Evolutionary conservation across 2,797 vertebrate species (phyloP).

Genomic region (Pampus argenteus): DNA sequence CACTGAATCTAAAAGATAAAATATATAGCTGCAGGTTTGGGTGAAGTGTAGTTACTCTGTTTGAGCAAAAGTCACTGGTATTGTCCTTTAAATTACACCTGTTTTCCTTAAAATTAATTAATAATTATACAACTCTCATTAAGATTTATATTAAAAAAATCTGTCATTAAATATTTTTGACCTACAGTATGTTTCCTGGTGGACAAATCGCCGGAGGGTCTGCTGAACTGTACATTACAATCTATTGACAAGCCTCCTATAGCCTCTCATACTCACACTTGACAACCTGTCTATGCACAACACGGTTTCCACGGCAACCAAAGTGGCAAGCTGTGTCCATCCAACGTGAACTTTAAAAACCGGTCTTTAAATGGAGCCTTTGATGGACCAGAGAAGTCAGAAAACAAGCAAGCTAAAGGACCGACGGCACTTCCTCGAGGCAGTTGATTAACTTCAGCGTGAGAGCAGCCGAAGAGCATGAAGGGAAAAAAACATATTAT

Average conservation of each 20-base stretch:
- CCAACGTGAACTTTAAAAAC: slow-evolving; percentile 70
- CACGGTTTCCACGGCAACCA: slow-evolving; percentile 83
- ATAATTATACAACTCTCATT: too few relatives aligned
- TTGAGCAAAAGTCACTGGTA: not conserved
- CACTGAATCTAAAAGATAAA: not conserved
- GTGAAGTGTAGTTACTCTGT: not conserved
- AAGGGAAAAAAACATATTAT: slow-evolving; percentile 11
- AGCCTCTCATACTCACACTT: slow-evolving; percentile 71
- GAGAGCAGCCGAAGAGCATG: slow-evolving; percentile 41
- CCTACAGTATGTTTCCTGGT: too few relatives aligned
- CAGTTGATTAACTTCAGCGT: slow-evolving; percentile 53
- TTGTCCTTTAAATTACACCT: not conserved
- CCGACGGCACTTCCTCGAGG: slow-evolving; percentile 41
- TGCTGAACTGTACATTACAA: slow-evolving; percentile 37
- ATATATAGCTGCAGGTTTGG: too few relatives aligned
- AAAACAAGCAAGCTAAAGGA: slow-evolving; percentile 25
- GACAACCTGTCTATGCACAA: slow-evolving; percentile 71
- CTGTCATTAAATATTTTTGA: too few relatives aligned
- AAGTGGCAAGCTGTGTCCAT: slow-evolving; percentile 67
- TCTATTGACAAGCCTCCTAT: slow-evolving; percentile 46
- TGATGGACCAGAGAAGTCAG: slow-evolving; percentile 57
- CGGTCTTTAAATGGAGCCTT: slow-evolving; percentile 70
- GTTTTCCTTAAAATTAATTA: not conserved
- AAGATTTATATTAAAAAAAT: too few relatives aligned
- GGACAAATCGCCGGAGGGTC: slow-evolving; percentile 33